Evolutionary conservation across 1,140 invertebrate species (phyloP), one percentile per base, ranked within the genome.

Genomic region (Himalopsyche phryganea): DNA sequence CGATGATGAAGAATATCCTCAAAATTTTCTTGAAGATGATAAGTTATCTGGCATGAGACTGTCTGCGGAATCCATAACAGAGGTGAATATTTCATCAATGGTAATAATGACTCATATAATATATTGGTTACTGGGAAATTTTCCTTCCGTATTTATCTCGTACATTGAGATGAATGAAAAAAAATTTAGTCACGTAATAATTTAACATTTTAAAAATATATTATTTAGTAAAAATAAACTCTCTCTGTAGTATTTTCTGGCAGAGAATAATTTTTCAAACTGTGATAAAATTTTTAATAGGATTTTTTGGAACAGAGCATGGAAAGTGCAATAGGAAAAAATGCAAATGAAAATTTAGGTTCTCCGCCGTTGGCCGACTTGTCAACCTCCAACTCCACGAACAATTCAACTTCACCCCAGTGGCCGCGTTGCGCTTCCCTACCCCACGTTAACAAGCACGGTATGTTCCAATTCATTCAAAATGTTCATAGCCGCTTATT

Each of bases 1-100:
- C 10, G 92, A 95, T 72, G 94, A 96, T 74, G 92, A 96, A 71
- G 91, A 93, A 68, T 95, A 96, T 66, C 80, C 85, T 20, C 74
- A 80, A 13, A 74, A 82, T 47, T 67, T 68, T 15, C 68, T 73
- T 10, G 80, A 83, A 48, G 82, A 84, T 13, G 79, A 83, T 32
- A 74, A 80, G 58, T 72, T 83, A 52, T 72, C 80, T 20, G 73
- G 74, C 15, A 71, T 71, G n/a, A 71, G 71, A 57, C 61, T 82
- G 44, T 81, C 80, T 1, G 71, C 79, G 13, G 81, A 83, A 50
- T 83, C 80, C 6, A 78, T 81, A 66, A 75, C 76, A 4, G 81
- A 83, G 69, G 80, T 81, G 66, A 66, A 38, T 48, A 4, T n/a
- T n/a, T n/a, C n/a, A n/a, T n/a, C 6, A 35, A 6, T 35, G n/a